These are phyloP conservation scores for Anoplolepis gracilipes DNA, from an alignment of 1,140 invertebrate genomes.

Conservation along the genomic window DNA sequence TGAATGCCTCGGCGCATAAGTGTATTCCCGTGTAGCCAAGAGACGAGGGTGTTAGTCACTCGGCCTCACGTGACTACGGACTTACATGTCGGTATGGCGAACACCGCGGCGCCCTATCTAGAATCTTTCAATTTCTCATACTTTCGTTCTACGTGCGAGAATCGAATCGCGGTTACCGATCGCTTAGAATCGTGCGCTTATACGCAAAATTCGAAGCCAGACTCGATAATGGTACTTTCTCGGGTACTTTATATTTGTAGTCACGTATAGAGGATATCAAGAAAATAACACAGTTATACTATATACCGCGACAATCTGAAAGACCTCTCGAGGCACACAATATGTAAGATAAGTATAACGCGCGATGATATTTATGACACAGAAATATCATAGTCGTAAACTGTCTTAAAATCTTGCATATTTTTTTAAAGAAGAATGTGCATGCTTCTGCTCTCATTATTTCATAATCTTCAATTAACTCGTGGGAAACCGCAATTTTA, in stretches of 20 bases:
- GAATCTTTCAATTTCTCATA: conserved; percentile 84
- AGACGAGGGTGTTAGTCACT: conserved; percentile 78
- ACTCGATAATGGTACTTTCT: conserved; percentile 49
- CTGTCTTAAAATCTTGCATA: not conserved
- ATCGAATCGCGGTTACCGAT: conserved; percentile 60
- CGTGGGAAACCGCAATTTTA: conserved; percentile 48
- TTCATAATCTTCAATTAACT: conserved; percentile 41
- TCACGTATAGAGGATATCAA: conserved; percentile 5
- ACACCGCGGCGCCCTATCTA: conserved; percentile 73
- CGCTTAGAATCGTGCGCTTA: conserved; percentile 13
- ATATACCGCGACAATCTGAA: not conserved
- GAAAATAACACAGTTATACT: not conserved
- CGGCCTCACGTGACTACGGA: conserved; percentile 80
- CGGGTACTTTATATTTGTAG: conserved; percentile 39
- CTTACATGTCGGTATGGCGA: conserved; percentile 64
- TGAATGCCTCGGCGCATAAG: conserved; percentile 81
- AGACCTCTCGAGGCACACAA: not conserved
- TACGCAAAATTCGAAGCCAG: conserved; percentile 39
- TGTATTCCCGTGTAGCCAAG: conserved; percentile 79
- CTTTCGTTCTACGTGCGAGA: conserved; percentile 64
- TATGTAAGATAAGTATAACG: conserved; percentile 33
- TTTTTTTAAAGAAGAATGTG: conserved; percentile 7
- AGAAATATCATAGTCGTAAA: not conserved
- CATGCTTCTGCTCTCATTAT: conserved; percentile 8
- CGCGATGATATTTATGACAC: conserved; percentile 16